Percentiles rank a stretch among this genome's conserved stretches.
These are phyloP conservation scores for Cavia porcellus DNA, from an alignment of 2,113 vertebrate species.

Conservation along the genomic window DNA sequence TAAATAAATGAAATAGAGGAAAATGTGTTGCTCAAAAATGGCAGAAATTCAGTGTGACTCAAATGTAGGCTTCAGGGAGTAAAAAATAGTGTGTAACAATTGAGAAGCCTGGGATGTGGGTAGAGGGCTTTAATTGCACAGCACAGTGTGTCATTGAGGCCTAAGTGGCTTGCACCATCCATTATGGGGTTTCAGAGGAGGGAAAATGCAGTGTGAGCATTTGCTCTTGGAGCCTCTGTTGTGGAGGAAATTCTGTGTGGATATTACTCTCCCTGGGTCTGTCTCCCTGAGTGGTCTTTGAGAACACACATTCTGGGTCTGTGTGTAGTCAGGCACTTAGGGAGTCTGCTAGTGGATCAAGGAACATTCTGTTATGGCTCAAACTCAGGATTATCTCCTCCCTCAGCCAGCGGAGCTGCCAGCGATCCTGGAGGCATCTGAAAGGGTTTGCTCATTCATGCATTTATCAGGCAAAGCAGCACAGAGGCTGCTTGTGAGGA, in stretches of 20 bases:
- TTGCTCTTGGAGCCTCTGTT: background rate
- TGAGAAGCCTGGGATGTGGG: constrained; percentile 36
- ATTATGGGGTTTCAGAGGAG: constrained; percentile 32
- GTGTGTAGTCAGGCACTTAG: constrained; percentile 19
- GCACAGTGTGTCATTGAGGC: background rate
- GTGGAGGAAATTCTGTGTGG: background rate
- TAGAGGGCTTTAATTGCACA: background rate
- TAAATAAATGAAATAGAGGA: background rate
- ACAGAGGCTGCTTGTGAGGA: constrained; percentile 46
- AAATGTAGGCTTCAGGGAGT: background rate
- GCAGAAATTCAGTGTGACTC: constrained; percentile 41
- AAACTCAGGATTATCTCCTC: constrained; percentile 58
- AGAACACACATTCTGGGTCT: background rate
- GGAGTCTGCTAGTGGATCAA: constrained; percentile 40
- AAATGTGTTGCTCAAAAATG: background rate
- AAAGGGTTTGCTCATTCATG: constrained; percentile 49
- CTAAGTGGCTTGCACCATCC: background rate
- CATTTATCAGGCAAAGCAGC: constrained; percentile 61
- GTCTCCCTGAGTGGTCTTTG: constrained; percentile 43
- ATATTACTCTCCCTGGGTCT: background rate
- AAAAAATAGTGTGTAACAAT: background rate
- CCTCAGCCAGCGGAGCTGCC: constrained; percentile 23
- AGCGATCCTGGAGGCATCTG: constrained; percentile 43
- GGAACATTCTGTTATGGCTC: constrained; percentile 42
- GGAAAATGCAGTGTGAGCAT: background rate